Percentiles rank a stretch among this genome's conserved stretches.
These are phyloP conservation scores for Alcedo quadribrachys DNA, from an alignment of 2,797 vertebrate species.

Conservation along the genomic window DNA sequence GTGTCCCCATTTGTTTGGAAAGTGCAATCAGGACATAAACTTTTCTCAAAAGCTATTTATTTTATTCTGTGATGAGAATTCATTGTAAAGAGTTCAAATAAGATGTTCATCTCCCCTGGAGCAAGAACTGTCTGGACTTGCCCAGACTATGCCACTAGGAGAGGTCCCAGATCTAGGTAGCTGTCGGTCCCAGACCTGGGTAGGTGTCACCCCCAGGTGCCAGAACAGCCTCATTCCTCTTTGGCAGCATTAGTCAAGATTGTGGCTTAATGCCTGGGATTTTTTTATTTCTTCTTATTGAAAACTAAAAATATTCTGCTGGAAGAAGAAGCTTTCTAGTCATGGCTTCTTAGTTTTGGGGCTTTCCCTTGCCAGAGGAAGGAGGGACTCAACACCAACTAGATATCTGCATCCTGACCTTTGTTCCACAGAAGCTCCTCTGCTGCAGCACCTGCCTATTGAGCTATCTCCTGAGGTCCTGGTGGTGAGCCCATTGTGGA, in stretches of 20 bases:
- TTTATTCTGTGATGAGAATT: not conserved
- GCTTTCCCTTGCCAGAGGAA: not conserved
- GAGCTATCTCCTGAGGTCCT: not conserved
- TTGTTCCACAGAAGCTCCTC: not conserved
- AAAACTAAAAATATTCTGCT: not conserved
- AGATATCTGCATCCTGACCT: not conserved
- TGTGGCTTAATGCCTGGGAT: not conserved
- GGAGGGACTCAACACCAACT: not conserved
- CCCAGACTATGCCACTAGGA: too few species aligned
- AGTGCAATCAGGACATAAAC: not conserved
- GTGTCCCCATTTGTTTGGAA: not conserved
- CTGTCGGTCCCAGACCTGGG: too few species aligned
- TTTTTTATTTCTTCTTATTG: not conserved
- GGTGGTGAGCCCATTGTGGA: rapidly evolving
- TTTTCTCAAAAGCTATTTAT: conserved; percentile 13
- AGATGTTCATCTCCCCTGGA: not conserved
- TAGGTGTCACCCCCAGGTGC: not conserved
- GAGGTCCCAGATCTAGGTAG: not conserved
- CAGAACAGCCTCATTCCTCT: not conserved
- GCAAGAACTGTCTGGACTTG: not conserved
- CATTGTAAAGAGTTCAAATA: not conserved
- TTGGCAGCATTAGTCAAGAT: not conserved
- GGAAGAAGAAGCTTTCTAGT: not conserved
- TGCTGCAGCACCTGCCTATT: rapidly evolving
- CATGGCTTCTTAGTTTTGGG: not conserved